Evolutionary conservation across 2,797 vertebrate species (phyloP), one percentile per base, ranked within the genome.

Genomic region (Synanceia verrucosa): DNA sequence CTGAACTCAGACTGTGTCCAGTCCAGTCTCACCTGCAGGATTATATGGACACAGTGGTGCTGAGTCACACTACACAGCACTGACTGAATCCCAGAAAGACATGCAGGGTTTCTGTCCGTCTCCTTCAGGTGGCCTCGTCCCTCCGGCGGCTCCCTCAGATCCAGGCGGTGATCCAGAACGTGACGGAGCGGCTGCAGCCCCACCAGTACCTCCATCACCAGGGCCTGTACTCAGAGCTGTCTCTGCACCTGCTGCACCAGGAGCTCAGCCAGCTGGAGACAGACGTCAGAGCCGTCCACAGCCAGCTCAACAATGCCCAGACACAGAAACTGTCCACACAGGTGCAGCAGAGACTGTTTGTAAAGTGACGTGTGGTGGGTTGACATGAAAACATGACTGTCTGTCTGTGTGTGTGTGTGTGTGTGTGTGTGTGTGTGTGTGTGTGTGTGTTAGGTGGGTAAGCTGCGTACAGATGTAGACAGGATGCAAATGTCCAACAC

Each of bases 211-310:
- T 95, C 24, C 76, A 86, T n/a, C 0, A 78, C 29, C 66, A 61
- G 39, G 89, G 92, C 3, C 51, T 91, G 59, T 93, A 93, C 78
- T 65, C 90, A 0, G 18, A 39, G 2, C 58, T 94, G 68, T 63
- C 81, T 12, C 81, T 94, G 64, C 73, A 53, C 0, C 31, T 33
- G 52, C 80, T 94, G 51, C 76, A 59, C 31, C 46, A 89, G 19
- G 87, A 93, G 56, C 76, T 95, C 7, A 57, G 66, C 19, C 43
- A 85, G 43, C 84, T 95, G 24, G 82, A 89, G 59, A 6, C 33
- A 3, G 66, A 82, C 10, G 47, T 91, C 18, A 52, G 13, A 10
- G 16, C 16, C 34, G 4, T 88, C 23, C 88, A 93, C 63, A n/a
- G 21, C 7, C 69, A 79, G 37, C 28, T 65, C 1, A 79, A 85